Conservation (phyloP, 2,888 invertebrate genomes). For the Lasius platythorax region DNA sequence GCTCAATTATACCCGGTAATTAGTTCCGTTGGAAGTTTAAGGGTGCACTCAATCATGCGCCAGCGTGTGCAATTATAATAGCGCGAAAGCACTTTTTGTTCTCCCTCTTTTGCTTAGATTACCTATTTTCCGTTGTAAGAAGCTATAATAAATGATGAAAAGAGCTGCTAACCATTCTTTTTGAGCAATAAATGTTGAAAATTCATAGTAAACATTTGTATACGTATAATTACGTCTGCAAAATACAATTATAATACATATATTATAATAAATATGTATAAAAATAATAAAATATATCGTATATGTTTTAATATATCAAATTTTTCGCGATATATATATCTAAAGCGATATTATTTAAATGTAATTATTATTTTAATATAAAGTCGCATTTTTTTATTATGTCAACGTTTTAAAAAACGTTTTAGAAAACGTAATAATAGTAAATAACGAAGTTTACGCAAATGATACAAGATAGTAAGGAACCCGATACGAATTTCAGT, state of each 20-base stretch:
- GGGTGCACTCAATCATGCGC: conserved; percentile 54
- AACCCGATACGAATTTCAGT: conserved; percentile 52
- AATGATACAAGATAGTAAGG: conserved; percentile 2
- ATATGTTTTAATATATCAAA: neutral
- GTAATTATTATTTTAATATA: neutral
- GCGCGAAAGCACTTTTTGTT: conserved; percentile 21
- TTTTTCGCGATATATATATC: neutral
- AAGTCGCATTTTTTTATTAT: neutral
- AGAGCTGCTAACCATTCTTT: neutral
- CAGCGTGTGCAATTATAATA: conserved; percentile 41
- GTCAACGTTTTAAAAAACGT: neutral
- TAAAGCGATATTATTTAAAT: neutral
- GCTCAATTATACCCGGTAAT: conserved; percentile 55
- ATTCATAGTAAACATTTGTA: neutral
- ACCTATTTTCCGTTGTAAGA: neutral
- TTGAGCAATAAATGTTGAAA: neutral
- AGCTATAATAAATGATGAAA: neutral
- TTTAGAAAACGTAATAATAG: neutral
- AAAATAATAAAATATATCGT: neutral
- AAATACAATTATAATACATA: neutral
- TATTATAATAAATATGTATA: neutral
- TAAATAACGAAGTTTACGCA: conserved; percentile 16
- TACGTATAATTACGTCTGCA: neutral
- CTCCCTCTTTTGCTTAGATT: neutral
- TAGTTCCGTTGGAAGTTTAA: conserved; percentile 50